Percentiles rank a stretch among this genome's conserved stretches.
Evolutionary conservation across 2,888 invertebrate genomes (phyloP).

Genomic region (Scaptomyza tumidula): DNA sequence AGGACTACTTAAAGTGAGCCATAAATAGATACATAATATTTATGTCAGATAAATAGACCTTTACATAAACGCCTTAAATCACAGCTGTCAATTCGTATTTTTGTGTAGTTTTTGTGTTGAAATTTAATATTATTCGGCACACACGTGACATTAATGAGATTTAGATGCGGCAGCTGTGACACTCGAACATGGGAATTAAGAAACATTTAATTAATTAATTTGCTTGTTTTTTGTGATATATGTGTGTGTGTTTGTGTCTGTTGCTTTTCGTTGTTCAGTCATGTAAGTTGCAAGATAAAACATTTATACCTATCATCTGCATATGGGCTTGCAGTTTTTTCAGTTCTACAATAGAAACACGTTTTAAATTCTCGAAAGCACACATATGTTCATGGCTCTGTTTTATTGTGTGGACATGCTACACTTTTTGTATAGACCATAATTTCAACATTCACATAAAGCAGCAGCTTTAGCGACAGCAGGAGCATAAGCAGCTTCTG

Average conservation of each 20-base stretch:
- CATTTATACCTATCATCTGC: slow-evolving; percentile 31
- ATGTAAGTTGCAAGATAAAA: slow-evolving; percentile 7
- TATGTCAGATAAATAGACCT: background rate
- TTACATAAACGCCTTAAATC: slow-evolving; percentile 55
- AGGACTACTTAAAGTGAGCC: slow-evolving; percentile 6
- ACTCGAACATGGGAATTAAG: slow-evolving; percentile 51
- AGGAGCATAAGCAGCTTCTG: no score
- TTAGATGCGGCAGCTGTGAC: slow-evolving; percentile 72
- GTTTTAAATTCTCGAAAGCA: slow-evolving; percentile 4
- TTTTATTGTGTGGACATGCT: slow-evolving; percentile 32
- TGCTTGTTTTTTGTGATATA: slow-evolving; percentile 55
- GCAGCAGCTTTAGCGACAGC: slow-evolving; percentile 4
- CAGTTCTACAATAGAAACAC: slow-evolving; percentile 13
- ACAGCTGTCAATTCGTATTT: slow-evolving; percentile 65
- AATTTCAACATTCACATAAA: slow-evolving; percentile 38
- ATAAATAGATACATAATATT: background rate
- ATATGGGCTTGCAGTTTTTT: background rate
- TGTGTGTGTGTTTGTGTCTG: slow-evolving; percentile 22
- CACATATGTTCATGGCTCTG: slow-evolving; percentile 1
- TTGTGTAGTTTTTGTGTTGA: slow-evolving; percentile 16
- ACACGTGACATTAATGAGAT: slow-evolving; percentile 69
- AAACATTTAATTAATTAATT: slow-evolving; percentile 76
- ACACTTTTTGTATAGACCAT: no score
- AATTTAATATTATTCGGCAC: slow-evolving; percentile 31
- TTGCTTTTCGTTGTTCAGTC: background rate